A percentile compares a stretch with the other conserved stretches of the same genome.
Evolutionary conservation across 2,113 vertebrate genomes (phyloP).

Genomic region (Equus quagga): DNA sequence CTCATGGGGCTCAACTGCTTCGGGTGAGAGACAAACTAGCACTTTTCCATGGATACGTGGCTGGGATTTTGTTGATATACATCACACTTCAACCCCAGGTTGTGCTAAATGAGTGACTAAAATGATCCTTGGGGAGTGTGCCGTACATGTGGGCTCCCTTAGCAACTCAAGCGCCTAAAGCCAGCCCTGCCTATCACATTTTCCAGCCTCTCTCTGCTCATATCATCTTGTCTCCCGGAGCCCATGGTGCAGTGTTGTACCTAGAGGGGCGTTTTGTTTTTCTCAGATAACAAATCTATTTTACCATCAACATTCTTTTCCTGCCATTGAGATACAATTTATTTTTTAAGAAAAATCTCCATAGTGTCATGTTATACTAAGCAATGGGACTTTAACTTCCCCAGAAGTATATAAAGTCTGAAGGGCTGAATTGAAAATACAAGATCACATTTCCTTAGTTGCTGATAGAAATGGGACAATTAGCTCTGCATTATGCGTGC

Average conservation of each 20-base stretch:
- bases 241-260: slow-evolving; percentile 22
- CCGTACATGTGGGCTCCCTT: slow-evolving; percentile 33
- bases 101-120: slow-evolving; percentile 74
- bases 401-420: slow-evolving; percentile 46
- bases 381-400: not conserved
- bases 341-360: slow-evolving; percentile 63
- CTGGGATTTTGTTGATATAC: slow-evolving; percentile 60
- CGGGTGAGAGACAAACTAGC: slow-evolving; percentile 60
- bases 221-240: slow-evolving; percentile 7
- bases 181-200: slow-evolving; percentile 68
- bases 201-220: slow-evolving; percentile 59
- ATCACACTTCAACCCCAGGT: slow-evolving; percentile 59
- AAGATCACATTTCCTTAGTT: slow-evolving; percentile 27
- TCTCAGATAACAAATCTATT: slow-evolving; percentile 64
- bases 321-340: slow-evolving; percentile 44
- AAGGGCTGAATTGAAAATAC: slow-evolving; percentile 10
- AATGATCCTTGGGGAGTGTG: slow-evolving; percentile 72
- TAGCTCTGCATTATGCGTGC: not conserved
- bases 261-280: slow-evolving; percentile 71
- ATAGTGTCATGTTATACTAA: slow-evolving; percentile 32
- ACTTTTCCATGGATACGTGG: not conserved
- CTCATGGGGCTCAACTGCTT: slow-evolving; percentile 27
- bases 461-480: slow-evolving; percentile 48
- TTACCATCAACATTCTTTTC: slow-evolving; percentile 37
- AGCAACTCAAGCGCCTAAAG: slow-evolving; percentile 73